Evolutionary conservation across 2,797 vertebrate species (phyloP), one percentile per base, ranked within the genome.

Genomic region (Darevskia mixta): DNA sequence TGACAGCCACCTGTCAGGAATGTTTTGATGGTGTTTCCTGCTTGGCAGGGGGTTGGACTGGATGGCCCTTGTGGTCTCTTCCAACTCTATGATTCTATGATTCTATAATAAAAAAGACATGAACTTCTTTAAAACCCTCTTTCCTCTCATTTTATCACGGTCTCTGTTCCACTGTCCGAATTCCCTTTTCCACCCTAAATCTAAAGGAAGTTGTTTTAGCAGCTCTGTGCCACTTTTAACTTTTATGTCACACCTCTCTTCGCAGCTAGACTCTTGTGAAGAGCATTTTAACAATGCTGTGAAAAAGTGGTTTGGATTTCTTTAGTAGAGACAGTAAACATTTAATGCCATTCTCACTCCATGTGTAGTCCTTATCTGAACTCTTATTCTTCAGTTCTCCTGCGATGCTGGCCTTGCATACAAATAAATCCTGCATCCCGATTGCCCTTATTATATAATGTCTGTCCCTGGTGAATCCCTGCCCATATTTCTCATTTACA

Each of bases 261-360:
- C 71, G 71, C 6, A 77, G 18, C 32, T 35, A 6, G 45, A 77
- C n/a, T 79, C 38, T 83, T 27, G 75, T 0, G 0, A 91, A 8
- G 10, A 80, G 23, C 3, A 9, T 92, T 92, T 93, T 79, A 32
- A 41, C 1, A 38, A 10, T 17, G 5, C 35, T 72, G 89, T 85
- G 10, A 69, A 49, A 86, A 27, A 83, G 13, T 1, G 23, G 0
- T 69, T 11, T 23, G 43, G 1, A 27, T 79, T 85, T 86, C 11
- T 87, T 89, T 20, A 73, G 35, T 0, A 80, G 90, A 93, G 76
- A 58, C 66, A 79, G 27, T 78, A 83, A 84, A 61, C 18, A 84
- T 23, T 72, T 41, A 43, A 66, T 32, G 8, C 0, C 35, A 88
- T n/a, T 0, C 71, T n/a, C 25, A 1, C 79, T 55, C 49, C 49